Conservation (phyloP, 53 echinoderm and acorn worm species). For the Echinometra lucunter region DNA sequence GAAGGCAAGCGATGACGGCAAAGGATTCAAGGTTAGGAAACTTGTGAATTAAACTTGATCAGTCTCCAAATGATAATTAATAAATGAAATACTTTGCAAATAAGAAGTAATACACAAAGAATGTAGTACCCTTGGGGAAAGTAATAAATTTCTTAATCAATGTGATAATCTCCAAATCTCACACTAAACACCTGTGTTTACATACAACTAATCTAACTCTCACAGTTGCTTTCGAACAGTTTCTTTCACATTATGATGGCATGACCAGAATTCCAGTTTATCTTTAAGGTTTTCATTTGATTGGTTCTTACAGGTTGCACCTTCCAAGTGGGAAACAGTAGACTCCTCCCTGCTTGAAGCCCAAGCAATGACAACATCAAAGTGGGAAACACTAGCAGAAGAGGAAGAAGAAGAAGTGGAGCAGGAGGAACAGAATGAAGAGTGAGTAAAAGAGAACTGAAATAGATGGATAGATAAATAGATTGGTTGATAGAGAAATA, state of each 20-base stretch:
- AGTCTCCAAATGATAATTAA: too few relatives aligned
- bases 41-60: background rate
- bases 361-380: constrained; percentile 98
- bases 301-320: constrained; percentile 54
- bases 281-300: background rate
- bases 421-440: constrained; percentile 66
- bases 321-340: constrained; percentile 98
- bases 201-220: too few relatives aligned
- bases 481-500: background rate
- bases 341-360: constrained; percentile 89
- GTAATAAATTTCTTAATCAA: too few relatives aligned
- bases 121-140: too few relatives aligned
- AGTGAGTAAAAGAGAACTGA: constrained; percentile 29
- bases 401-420: constrained; percentile 82
- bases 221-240: too few relatives aligned
- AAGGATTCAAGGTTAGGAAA: constrained; percentile 40
- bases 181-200: too few relatives aligned
- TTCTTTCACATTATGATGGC: background rate
- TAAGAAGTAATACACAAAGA: too few relatives aligned
- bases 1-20: constrained; percentile 24
- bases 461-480: background rate
- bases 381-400: constrained; percentile 94
- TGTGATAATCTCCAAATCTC: too few relatives aligned
- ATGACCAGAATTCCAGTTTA: background rate
- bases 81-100: too few relatives aligned